phyloP scores from a whole-genome alignment of 2,113 vertebrate genomes.

The Psilopsiagon aymara region DNA sequence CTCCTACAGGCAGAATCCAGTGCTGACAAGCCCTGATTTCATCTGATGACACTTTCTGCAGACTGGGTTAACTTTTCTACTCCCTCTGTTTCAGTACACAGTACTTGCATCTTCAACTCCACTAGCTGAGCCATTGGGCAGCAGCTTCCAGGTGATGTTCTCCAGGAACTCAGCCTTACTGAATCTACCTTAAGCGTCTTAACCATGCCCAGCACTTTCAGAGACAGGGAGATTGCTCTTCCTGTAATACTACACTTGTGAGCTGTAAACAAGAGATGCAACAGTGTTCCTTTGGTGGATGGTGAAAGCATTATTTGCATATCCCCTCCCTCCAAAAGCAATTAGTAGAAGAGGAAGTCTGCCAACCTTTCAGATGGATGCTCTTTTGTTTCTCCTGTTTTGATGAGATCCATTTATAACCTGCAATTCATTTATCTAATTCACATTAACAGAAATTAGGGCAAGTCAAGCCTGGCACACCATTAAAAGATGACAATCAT shows the following conservation, averaged over 20 bases:
- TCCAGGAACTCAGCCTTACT: background rate
- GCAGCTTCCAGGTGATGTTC: background rate
- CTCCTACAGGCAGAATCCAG: background rate
- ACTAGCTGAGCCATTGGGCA: background rate
- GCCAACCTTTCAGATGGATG: constrained; percentile 37
- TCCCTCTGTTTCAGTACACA: background rate
- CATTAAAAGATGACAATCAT: constrained; percentile 4
- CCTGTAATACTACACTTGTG: background rate
- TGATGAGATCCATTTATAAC: constrained; percentile 58
- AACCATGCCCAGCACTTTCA: background rate
- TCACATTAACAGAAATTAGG: constrained; percentile 53
- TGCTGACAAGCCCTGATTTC: background rate
- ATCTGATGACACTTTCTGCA: background rate
- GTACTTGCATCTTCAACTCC: background rate
- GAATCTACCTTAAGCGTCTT: background rate
- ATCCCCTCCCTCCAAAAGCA: constrained; percentile 43
- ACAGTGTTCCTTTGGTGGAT: background rate
- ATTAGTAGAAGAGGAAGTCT: constrained; percentile 51
- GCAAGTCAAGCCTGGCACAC: constrained; percentile 25
- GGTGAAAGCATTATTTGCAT: constrained; percentile 8
- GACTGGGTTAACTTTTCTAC: background rate
- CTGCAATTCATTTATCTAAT: constrained; percentile 45
- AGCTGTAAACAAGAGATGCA: constrained; percentile 2
- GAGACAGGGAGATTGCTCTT: background rate
- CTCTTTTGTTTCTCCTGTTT: constrained; percentile 46